Evolutionary conservation across 2,797 vertebrate species (phyloP).

Genomic region (Sebastiscus tertius): DNA sequence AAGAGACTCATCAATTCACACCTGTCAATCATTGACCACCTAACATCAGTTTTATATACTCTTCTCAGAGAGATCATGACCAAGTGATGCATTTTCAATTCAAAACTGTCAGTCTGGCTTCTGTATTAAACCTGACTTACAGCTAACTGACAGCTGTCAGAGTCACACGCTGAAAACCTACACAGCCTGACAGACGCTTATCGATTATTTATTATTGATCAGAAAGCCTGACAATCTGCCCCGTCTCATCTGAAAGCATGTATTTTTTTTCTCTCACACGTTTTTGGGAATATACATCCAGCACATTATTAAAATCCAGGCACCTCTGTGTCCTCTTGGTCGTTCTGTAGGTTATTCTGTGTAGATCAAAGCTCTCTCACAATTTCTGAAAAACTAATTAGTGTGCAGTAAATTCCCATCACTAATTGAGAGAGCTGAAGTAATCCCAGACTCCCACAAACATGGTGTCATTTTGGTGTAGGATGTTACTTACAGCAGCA

Average conservation of each 20-base stretch:
- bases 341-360: neutral
- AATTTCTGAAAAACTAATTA: neutral
- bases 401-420: neutral
- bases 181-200: neutral
- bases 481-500: slow-evolving; percentile 85
- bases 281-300: neutral
- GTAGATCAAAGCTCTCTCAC: neutral
- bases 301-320: neutral
- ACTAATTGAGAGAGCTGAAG: neutral
- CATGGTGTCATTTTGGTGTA: too few relatives aligned
- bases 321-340: neutral
- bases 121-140: neutral
- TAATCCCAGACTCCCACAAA: neutral
- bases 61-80: neutral
- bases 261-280: neutral
- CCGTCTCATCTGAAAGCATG: neutral
- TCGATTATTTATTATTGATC: neutral
- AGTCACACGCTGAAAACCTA: neutral
- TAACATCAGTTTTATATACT: neutral
- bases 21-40: neutral
- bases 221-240: neutral
- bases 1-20: neutral
- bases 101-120: neutral
- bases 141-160: neutral
- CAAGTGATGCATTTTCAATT: neutral